Conservation (phyloP, 2,113 vertebrate species). For the Rissa tridactyla region DNA sequence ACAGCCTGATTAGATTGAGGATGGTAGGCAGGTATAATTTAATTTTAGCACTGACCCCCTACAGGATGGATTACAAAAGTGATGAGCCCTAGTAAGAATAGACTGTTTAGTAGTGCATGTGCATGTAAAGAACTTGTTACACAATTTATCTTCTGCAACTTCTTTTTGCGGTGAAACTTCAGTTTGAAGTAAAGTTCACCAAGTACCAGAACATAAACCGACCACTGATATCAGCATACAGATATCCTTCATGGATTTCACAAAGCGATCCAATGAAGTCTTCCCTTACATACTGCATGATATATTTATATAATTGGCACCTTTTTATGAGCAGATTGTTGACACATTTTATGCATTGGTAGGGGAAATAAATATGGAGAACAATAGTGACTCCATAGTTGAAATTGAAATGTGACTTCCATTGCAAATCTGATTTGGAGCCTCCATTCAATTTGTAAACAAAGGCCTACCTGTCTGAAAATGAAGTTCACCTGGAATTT, state of each 20-base stretch:
- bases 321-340: conserved; percentile 31
- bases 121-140: background rate
- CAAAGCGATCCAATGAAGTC: background rate
- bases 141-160: background rate
- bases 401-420: background rate
- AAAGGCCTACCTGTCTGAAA: background rate
- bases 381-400: background rate
- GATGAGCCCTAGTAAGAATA: conserved; percentile 26
- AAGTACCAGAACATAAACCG: background rate
- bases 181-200: background rate
- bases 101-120: conserved; percentile 12
- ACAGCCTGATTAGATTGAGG: conserved; percentile 59
- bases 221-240: background rate
- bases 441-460: background rate
- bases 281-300: background rate
- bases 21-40: conserved; percentile 58
- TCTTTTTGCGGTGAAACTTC: background rate
- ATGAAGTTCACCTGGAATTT: background rate
- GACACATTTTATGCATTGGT: conserved; percentile 47
- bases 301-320: conserved; percentile 8
- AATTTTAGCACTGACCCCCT: conserved; percentile 58
- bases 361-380: conserved; percentile 31
- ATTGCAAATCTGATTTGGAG: background rate
- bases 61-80: conserved; percentile 33
- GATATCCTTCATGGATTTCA: background rate